phyloP scores from a whole-genome alignment of 2,797 vertebrate genomes.

The Emydoidea blandingii region DNA sequence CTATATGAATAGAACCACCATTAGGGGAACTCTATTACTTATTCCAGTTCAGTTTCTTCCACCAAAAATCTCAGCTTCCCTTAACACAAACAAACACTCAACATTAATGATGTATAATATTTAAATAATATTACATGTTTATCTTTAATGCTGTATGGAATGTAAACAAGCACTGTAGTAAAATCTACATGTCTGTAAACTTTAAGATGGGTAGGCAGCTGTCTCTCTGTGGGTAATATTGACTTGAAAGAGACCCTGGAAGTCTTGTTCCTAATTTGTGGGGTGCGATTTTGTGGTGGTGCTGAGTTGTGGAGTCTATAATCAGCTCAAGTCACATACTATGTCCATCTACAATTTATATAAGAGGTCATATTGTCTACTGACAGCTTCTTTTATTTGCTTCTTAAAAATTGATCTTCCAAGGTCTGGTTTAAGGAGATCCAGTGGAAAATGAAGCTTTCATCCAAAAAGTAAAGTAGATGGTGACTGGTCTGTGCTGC shows the following conservation, averaged over 20 bases:
- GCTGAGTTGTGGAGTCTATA: not conserved
- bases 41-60: not conserved
- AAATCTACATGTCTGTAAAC: not conserved
- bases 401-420: not conserved
- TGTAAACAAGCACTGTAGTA: not conserved
- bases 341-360: not conserved
- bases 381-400: constrained; percentile 14
- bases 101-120: not conserved
- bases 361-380: not conserved
- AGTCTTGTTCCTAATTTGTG: not conserved
- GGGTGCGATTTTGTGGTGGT: not conserved
- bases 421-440: constrained; percentile 17
- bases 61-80: not conserved
- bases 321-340: accelerated
- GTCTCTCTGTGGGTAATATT: not conserved
- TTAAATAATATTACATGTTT: not conserved
- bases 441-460: not conserved
- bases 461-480: constrained; percentile 18
- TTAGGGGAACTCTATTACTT: not conserved
- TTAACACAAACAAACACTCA: not conserved
- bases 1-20: not conserved
- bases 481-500: constrained; percentile 48
- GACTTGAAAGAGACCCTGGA: not conserved
- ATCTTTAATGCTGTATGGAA: not conserved
- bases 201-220: not conserved